phyloP scores from a whole-genome alignment of 2,888 invertebrate species.

The Matsumyia berberina region DNA sequence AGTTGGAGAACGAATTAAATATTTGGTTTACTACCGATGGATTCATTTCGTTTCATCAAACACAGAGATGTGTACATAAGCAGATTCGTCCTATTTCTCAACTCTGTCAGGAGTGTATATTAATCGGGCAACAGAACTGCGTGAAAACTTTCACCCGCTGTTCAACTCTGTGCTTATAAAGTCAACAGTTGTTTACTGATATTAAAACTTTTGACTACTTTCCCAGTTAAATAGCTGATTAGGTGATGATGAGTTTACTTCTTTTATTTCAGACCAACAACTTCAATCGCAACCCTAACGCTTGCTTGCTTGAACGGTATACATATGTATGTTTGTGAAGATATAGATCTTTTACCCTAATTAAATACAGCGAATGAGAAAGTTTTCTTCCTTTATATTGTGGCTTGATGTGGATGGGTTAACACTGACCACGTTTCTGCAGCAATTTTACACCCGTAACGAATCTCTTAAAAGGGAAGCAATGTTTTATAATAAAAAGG shows the following conservation, averaged over 20 bases:
- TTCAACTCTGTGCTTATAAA: not conserved
- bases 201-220: slow-evolving; percentile 47
- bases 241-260: slow-evolving; percentile 26
- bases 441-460: not conserved
- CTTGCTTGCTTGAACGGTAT: too few relatives aligned
- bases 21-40: not conserved
- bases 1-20: not conserved
- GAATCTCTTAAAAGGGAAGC: not conserved
- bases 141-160: not conserved
- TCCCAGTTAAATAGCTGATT: slow-evolving; percentile 12
- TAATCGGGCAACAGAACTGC: slow-evolving; percentile 3
- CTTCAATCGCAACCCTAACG: slow-evolving; percentile 24
- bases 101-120: not conserved
- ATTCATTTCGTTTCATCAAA: not conserved
- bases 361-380: slow-evolving; percentile 41
- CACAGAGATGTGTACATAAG: not conserved
- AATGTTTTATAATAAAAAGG: not conserved
- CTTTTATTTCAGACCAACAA: slow-evolving; percentile 9
- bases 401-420: not conserved
- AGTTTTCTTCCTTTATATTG: slow-evolving; percentile 36
- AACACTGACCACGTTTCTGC: slow-evolving; percentile 18
- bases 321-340: not conserved
- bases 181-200: slow-evolving; percentile 37
- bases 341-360: slow-evolving; percentile 35
- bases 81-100: not conserved